A percentile compares a stretch with the other conserved stretches of the same genome.
Conservation (phyloP, 2,113 vertebrate species). For the Cricetomys ansorgei region DNA sequence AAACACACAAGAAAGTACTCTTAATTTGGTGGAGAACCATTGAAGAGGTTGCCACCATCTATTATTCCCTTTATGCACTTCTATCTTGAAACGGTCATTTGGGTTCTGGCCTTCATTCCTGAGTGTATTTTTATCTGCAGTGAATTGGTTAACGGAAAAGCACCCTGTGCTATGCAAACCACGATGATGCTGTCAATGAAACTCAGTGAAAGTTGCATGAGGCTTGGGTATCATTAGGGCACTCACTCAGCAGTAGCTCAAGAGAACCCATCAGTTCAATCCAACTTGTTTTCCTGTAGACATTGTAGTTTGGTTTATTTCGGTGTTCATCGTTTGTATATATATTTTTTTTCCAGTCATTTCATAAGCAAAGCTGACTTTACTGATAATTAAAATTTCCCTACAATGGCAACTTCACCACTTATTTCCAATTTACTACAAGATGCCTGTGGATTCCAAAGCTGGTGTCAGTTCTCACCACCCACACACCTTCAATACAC, state of each 20-base stretch:
- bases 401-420: conserved; percentile 20
- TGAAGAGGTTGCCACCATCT: background rate
- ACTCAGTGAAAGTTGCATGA: conserved; percentile 43
- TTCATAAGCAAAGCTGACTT: conserved; percentile 70
- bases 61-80: background rate
- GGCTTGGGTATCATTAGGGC: background rate
- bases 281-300: conserved; percentile 41
- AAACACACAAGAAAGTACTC: no score
- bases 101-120: background rate
- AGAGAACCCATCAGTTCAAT: background rate
- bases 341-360: conserved; percentile 49
- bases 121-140: background rate
- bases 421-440: conserved; percentile 50
- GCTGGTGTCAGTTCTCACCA: conserved; percentile 46
- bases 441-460: conserved; percentile 30
- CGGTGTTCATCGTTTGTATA: conserved; percentile 30
- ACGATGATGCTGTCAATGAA: conserved; percentile 52
- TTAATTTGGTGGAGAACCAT: background rate
- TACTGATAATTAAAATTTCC: conserved; percentile 68
- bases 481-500: conserved; percentile 23
- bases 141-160: background rate
- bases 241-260: conserved; percentile 6
- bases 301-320: conserved; percentile 55
- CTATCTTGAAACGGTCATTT: background rate
- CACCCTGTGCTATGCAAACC: conserved; percentile 16